Conservation (phyloP, 2,888 invertebrate species). For the Drosophila rubida region DNA sequence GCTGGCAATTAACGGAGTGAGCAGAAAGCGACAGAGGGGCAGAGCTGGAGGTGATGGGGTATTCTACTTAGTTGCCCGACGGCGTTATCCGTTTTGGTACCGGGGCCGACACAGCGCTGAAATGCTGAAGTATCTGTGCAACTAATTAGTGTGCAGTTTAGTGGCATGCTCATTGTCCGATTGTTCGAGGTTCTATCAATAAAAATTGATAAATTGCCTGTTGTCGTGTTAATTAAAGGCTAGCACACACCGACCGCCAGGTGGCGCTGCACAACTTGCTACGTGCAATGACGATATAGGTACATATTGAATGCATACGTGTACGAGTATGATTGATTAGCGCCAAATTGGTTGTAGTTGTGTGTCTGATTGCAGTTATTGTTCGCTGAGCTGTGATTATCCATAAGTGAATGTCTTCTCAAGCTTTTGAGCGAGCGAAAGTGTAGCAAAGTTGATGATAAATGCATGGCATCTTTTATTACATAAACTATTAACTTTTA, state of each 20-base stretch:
- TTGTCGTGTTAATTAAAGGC: conserved; percentile 67
- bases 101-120: conserved; percentile 1
- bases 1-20: conserved; percentile 50
- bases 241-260: conserved; percentile 52
- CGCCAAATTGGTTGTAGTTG: conserved; percentile 55
- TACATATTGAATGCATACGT: neutral
- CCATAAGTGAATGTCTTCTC: conserved; percentile 37
- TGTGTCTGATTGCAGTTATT: conserved; percentile 63
- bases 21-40: neutral
- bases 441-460: conserved; percentile 21
- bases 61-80: conserved; percentile 13
- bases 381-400: conserved; percentile 34
- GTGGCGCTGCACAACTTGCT: conserved; percentile 51
- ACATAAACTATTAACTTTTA: neutral
- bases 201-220: conserved; percentile 66
- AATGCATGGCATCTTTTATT: conserved; percentile 11
- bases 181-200: conserved; percentile 26
- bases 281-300: conserved; percentile 14
- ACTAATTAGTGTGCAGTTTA: conserved; percentile 52
- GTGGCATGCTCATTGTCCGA: conserved; percentile 37
- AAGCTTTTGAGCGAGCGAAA: conserved; percentile 43
- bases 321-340: conserved; percentile 45
- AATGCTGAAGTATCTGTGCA: conserved; percentile 14
- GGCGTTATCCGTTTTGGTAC: conserved; percentile 46
- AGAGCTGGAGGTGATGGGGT: conserved; percentile 2